Evolutionary conservation across 1,140 invertebrate species (phyloP).

Genomic region (Trachymyrmex cornetzi): DNA sequence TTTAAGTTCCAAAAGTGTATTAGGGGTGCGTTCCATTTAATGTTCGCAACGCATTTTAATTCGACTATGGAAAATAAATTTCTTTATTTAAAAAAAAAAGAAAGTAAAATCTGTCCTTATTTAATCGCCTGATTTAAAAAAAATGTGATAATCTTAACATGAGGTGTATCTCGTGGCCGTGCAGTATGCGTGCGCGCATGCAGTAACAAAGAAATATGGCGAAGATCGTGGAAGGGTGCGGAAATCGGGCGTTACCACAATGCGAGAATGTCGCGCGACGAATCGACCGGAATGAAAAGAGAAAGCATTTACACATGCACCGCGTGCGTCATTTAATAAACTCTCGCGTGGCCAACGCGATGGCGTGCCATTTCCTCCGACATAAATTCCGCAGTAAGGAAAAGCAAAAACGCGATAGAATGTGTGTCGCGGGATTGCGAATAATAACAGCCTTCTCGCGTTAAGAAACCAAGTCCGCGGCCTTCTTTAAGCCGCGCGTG

Average conservation of each 20-base stretch:
- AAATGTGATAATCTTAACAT: background rate
- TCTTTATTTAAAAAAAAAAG: no score
- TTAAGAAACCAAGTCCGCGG: slow-evolving; percentile 39
- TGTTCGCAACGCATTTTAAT: no score
- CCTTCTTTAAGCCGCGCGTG: background rate
- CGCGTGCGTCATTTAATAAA: slow-evolving; percentile 54
- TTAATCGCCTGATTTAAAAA: no score
- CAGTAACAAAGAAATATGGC: slow-evolving; percentile 35
- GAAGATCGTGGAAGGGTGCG: background rate
- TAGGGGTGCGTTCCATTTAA: no score
- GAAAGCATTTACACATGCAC: background rate
- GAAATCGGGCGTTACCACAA: slow-evolving; percentile 10
- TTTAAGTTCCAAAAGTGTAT: no score
- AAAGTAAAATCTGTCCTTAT: no score
- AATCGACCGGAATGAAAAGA: slow-evolving; percentile 22
- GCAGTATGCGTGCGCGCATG: background rate
- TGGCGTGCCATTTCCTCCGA: slow-evolving; percentile 51
- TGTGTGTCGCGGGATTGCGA: background rate
- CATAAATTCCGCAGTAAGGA: slow-evolving; percentile 46
- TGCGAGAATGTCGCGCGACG: background rate
- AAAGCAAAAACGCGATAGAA: background rate
- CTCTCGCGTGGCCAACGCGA: slow-evolving; percentile 35
- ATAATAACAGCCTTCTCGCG: background rate
- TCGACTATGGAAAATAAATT: no score
- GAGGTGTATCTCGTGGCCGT: background rate